Base-by-base conservation (phyloP, 2,797 vertebrate genomes). In the Lepilemur ruficaudatus region DNA sequence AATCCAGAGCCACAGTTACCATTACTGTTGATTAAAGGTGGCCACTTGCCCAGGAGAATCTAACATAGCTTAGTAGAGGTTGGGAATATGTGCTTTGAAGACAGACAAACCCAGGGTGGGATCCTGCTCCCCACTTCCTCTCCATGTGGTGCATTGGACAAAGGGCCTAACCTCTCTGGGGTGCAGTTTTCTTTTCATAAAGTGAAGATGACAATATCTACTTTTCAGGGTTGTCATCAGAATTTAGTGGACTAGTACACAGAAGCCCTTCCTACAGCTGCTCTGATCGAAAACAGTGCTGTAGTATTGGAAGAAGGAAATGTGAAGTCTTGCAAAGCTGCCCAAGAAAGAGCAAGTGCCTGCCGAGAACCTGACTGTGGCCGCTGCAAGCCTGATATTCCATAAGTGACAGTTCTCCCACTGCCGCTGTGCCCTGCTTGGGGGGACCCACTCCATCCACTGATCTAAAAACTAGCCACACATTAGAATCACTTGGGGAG, bases 311-410 rank as follows among this genome's bases (percentile, higher is more conserved):
- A 82, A 55, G 7, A 85, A 6, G 4, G 25, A 55, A 59, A 52
- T 13, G 6, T 0, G 12, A 78, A 48, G 23, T 57, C 67, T 63
- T 10, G 4, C n/a, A 57, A 22, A 65, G 5, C 18, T 55, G 70
- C 18, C 32, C 20, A 63, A 5, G 59, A 52, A 18, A 41, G 38
- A 93, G n/a, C 67, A 48, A 41, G 32, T 0, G 1, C 15, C 1
- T 5, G 2, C 22, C 25, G n/a, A 61, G 65, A 13, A 32, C 1
- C 50, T 25, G 50, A 52, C 7, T 14, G 2, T 6, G 1, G 0
- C 1, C 18, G 32, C 4, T 46, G 4, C 30, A 50, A 76, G 32
- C 9, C 50, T 5, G 10, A 13, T 15, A 28, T 35, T 10, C 14
- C 18, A 7, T 23, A 41, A 50, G 20, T 11, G 7, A 20, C 5